Evolutionary conservation across 2,888 invertebrate species (phyloP).

Genomic region (Lasiommata megera): DNA sequence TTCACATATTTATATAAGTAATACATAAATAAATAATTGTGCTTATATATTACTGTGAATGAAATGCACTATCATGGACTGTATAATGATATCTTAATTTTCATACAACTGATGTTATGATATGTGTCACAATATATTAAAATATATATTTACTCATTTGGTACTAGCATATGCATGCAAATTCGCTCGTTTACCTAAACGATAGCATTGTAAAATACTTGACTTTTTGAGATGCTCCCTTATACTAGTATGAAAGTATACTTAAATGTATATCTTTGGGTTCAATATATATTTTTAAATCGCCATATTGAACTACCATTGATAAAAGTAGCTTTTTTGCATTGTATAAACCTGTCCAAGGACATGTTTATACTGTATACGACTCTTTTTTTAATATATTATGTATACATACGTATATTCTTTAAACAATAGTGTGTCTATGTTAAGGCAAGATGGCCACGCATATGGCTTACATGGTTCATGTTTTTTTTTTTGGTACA

Average conservation of each 20-base stretch:
- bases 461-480: slow-evolving; percentile 66
- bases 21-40: slow-evolving; percentile 71
- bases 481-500: slow-evolving; percentile 58
- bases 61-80: slow-evolving; percentile 78
- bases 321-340: background rate
- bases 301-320: background rate
- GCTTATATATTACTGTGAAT: slow-evolving; percentile 72
- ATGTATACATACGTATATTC: slow-evolving; percentile 24
- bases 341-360: background rate
- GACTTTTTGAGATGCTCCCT: background rate
- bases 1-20: slow-evolving; percentile 47
- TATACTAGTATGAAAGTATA: background rate
- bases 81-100: slow-evolving; percentile 47
- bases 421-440: slow-evolving; percentile 44
- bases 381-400: slow-evolving; percentile 28
- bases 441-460: slow-evolving; percentile 78
- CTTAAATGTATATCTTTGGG: background rate
- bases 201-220: background rate
- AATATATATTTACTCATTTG: slow-evolving; percentile 33
- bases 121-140: slow-evolving; percentile 53
- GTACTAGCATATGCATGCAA: slow-evolving; percentile 6
- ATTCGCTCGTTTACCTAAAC: background rate
- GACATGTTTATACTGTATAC: background rate
- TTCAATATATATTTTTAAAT: background rate
- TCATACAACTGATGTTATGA: slow-evolving; percentile 48